These are phyloP conservation scores for Oegoconia quadripuncta DNA, from an alignment of 2,888 invertebrate species.

Conservation along the genomic window DNA sequence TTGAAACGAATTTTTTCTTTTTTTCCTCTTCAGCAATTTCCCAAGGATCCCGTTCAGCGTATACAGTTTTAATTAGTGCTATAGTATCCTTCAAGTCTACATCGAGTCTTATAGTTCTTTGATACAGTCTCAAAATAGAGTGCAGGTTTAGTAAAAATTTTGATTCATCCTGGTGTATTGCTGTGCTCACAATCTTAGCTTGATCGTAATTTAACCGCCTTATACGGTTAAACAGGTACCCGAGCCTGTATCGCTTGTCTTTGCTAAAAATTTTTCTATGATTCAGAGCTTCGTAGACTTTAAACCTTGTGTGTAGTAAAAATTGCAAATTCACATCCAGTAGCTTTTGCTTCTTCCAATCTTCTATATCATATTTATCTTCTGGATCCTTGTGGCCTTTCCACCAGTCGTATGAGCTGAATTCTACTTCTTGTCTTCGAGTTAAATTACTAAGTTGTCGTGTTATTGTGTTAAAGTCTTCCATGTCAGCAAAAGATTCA, in stretches of 20 bases:
- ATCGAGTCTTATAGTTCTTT: slow-evolving; percentile 32
- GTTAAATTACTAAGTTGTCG: too few relatives aligned
- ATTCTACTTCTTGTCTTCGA: too few relatives aligned
- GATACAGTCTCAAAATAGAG: slow-evolving; percentile 25
- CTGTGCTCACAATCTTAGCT: slow-evolving; percentile 22
- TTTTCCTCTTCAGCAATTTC: too few relatives aligned
- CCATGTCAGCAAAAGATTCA: too few relatives aligned
- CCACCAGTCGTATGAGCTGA: too few relatives aligned
- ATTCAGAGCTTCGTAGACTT: slow-evolving; percentile 29
- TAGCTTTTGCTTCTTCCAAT: slow-evolving; percentile 14
- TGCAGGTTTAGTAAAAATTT: slow-evolving; percentile 3
- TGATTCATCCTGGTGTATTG: background rate
- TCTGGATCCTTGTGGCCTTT: slow-evolving; percentile 1
- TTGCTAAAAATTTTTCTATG: slow-evolving; percentile 19
- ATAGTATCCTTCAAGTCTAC: slow-evolving; percentile 36
- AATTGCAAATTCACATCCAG: slow-evolving; percentile 24
- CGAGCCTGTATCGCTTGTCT: slow-evolving; percentile 38
- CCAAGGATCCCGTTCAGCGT: background rate
- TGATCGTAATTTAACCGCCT: slow-evolving; percentile 34
- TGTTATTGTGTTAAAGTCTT: too few relatives aligned
- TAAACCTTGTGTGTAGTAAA: slow-evolving; percentile 36
- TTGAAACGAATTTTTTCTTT: too few relatives aligned
- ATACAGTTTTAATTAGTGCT: slow-evolving; percentile 20
- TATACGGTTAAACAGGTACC: slow-evolving; percentile 43
- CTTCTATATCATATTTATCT: slow-evolving; percentile 12